Conservation (phyloP, 1,140 invertebrate species). For the Argopecten irradians region DNA sequence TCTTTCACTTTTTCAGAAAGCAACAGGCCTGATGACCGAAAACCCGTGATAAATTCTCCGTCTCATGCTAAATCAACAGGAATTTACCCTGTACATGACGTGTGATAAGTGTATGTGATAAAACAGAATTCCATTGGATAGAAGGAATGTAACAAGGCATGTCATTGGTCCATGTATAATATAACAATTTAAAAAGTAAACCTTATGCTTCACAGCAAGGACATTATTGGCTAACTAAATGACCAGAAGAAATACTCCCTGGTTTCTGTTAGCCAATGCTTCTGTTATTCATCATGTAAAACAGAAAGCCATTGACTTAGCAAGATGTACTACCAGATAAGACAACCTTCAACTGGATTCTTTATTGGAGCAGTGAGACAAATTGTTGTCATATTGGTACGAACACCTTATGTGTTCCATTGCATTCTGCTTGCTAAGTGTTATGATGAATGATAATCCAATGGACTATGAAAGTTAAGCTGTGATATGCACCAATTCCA, state of each 20-base stretch:
- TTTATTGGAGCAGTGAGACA: neutral
- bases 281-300: neutral
- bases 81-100: neutral
- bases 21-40: conserved; percentile 15
- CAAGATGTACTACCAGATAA: neutral
- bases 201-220: neutral
- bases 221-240: neutral
- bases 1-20: neutral
- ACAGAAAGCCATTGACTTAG: neutral
- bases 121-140: neutral
- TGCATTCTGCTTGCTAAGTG: neutral
- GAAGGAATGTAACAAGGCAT: neutral
- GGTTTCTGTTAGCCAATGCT: neutral
- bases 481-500: neutral
- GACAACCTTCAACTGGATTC: neutral
- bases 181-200: neutral
- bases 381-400: neutral
- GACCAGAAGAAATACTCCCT: neutral
- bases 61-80: conserved; percentile 9
- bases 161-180: neutral
- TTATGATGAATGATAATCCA: neutral
- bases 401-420: too few species aligned
- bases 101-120: neutral
- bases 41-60: conserved; percentile 21
- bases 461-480: neutral